Evolutionary conservation across 1,140 invertebrate species (phyloP).

Genomic region (Drosophila repletoides): DNA sequence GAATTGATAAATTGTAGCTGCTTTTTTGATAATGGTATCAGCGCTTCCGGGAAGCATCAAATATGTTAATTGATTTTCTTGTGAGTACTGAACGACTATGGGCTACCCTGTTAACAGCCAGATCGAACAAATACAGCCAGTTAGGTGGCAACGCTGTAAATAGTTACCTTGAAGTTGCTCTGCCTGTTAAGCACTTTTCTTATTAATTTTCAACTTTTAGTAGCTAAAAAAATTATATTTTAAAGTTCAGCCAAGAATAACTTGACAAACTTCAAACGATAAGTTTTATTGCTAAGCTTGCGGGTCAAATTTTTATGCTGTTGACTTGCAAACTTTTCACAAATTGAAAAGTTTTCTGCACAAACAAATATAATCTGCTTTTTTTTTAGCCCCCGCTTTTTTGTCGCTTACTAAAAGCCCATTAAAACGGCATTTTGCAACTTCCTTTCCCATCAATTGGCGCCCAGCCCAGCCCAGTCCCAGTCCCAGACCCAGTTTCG

Average conservation of each 20-base stretch:
- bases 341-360: constrained; percentile 32
- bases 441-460: constrained; percentile 66
- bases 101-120: too few species aligned
- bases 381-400: too few species aligned
- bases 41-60: constrained; percentile 2
- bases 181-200: too few species aligned
- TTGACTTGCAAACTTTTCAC: constrained; percentile 15
- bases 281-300: constrained; percentile 6
- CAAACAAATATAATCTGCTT: constrained; percentile 22
- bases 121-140: too few species aligned
- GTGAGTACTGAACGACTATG: not conserved
- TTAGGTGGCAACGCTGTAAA: too few species aligned
- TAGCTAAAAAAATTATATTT: not conserved
- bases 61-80: not conserved
- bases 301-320: not conserved
- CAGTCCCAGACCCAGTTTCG: constrained; percentile 33
- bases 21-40: not conserved
- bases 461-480: not conserved
- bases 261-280: constrained; percentile 5
- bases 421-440: constrained; percentile 57
- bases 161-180: too few species aligned
- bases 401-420: constrained; percentile 30
- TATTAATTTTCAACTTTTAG: too few species aligned
- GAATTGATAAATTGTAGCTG: not conserved
- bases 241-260: not conserved